Evolutionary conservation across 2,888 invertebrate species (phyloP).

Genomic region (Perithous albicinctus): DNA sequence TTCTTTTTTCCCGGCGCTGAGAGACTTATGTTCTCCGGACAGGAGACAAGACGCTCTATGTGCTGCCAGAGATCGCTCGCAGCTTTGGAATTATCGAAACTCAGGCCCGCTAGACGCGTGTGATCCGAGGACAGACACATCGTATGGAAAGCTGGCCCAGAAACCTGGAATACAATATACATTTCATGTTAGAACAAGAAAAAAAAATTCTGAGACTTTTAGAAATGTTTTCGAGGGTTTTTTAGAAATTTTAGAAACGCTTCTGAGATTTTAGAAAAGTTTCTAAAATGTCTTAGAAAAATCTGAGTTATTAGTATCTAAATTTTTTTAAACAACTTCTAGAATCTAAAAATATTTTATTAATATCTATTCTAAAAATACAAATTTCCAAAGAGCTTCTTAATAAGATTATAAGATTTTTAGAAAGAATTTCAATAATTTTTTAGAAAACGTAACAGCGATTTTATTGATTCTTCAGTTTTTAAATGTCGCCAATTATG

Average conservation of each 20-base stretch:
- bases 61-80: constrained; percentile 90
- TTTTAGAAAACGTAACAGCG: neutral
- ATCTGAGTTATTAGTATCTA: too few relatives aligned
- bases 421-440: neutral
- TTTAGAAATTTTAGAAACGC: too few relatives aligned
- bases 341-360: too few relatives aligned
- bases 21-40: constrained; percentile 92
- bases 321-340: too few relatives aligned
- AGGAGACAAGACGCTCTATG: constrained; percentile 89
- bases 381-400: neutral
- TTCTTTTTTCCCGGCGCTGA: constrained; percentile 89
- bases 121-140: constrained; percentile 93
- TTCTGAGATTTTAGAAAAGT: too few relatives aligned
- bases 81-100: constrained; percentile 91
- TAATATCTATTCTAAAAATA: neutral
- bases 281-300: too few relatives aligned
- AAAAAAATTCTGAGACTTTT: too few relatives aligned
- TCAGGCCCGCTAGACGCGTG: constrained; percentile 91
- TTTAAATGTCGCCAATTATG: neutral
- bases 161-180: constrained; percentile 80
- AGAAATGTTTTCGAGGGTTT: too few relatives aligned
- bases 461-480: neutral
- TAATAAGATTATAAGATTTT: too few relatives aligned
- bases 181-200: too few relatives aligned
- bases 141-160: constrained; percentile 92